Conservation (phyloP, 1,140 invertebrate genomes). For the Forficula auricularia region DNA sequence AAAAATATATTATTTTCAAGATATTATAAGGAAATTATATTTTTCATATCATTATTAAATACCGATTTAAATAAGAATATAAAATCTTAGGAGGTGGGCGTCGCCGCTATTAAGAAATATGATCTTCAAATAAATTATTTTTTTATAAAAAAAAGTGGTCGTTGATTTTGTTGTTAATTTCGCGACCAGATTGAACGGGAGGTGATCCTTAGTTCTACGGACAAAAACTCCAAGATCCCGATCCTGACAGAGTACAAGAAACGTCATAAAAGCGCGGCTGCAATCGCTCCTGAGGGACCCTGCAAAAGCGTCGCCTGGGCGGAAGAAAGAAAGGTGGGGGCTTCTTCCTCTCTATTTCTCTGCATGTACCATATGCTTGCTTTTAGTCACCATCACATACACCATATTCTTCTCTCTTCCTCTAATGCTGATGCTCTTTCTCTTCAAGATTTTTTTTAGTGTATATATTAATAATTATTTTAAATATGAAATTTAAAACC, state of each 20-base stretch:
- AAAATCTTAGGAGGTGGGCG: background rate
- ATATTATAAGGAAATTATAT: background rate
- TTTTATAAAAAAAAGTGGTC: no score
- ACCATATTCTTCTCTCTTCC: no score
- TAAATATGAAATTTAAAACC: no score
- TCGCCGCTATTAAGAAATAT: no score
- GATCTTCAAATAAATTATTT: no score
- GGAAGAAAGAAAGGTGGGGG: conserved; percentile 19
- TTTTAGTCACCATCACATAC: no score
- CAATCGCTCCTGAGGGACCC: conserved; percentile 53
- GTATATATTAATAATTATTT: no score
- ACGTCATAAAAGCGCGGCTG: conserved; percentile 29
- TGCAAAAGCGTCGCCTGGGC: conserved; percentile 41
- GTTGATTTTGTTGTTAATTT: no score
- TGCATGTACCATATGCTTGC: no score
- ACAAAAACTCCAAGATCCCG: conserved; percentile 57
- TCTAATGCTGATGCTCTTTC: no score
- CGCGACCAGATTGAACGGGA: conserved; percentile 47
- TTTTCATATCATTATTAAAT: background rate
- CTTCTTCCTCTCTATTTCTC: no score
- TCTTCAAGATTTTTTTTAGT: no score
- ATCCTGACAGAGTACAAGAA: conserved; percentile 53
- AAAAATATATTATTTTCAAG: background rate
- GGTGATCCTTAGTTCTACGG: conserved; percentile 44
- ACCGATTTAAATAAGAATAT: background rate